Conservation (phyloP, 2,113 vertebrate genomes). For the Lanius collurio region DNA sequence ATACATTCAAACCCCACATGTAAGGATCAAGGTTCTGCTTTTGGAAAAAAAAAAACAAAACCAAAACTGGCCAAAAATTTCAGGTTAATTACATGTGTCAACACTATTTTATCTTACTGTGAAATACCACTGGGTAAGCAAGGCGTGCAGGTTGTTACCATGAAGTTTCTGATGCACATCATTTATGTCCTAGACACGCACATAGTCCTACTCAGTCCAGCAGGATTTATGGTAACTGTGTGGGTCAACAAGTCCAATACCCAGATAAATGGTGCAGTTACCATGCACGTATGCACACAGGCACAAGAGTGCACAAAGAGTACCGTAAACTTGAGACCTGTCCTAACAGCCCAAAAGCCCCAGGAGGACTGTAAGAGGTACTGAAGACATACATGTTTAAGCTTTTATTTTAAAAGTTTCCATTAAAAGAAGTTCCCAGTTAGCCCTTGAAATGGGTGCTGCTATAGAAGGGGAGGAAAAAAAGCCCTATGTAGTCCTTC, state of each 20-base stretch:
- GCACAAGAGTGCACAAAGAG: not conserved
- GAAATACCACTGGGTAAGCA: not conserved
- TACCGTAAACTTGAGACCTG: not conserved
- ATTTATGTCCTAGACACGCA: not conserved
- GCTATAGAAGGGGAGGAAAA: not conserved
- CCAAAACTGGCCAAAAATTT: not conserved
- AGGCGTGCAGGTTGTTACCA: not conserved
- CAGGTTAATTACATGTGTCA: not conserved
- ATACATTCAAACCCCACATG: not conserved
- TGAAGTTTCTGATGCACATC: not conserved
- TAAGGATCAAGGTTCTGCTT: not conserved
- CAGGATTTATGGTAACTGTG: not conserved
- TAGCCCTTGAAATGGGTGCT: not conserved
- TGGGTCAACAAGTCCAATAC: not conserved
- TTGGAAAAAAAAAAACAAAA: not conserved
- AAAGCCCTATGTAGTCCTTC: not conserved
- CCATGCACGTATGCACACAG: not conserved
- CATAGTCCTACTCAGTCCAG: not conserved
- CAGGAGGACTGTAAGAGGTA: not conserved
- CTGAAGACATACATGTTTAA: not conserved
- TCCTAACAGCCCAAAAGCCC: not conserved
- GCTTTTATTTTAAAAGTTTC: not conserved
- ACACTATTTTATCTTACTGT: not conserved
- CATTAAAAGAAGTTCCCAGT: not conserved
- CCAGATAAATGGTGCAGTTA: not conserved